Conservation (phyloP, 2,797 vertebrate species). For the Petrocephalus schoutedeni region DNA sequence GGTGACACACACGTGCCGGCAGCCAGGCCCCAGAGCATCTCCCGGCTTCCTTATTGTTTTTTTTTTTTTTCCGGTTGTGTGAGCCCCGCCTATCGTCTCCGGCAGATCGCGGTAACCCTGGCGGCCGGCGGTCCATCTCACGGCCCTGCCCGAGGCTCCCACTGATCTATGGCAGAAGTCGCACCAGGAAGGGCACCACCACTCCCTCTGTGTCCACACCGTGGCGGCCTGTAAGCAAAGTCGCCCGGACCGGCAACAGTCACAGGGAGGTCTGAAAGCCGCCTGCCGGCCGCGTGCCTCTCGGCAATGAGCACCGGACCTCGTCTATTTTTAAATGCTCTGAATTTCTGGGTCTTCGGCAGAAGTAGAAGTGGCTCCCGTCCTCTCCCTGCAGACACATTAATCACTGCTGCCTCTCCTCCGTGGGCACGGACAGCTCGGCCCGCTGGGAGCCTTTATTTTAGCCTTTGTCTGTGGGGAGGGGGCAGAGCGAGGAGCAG, state of each 20-base stretch:
- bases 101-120: neutral
- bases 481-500: neutral
- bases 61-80: neutral
- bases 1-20: neutral
- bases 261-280: neutral
- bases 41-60: neutral
- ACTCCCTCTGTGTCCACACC: neutral
- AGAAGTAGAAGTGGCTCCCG: conserved; percentile 13
- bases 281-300: neutral
- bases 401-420: conserved; percentile 45
- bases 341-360: conserved; percentile 41
- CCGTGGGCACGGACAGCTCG: conserved; percentile 27
- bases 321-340: conserved; percentile 55
- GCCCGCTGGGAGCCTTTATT: conserved; percentile 50
- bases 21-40: neutral
- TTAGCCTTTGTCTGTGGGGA: conserved; percentile 30
- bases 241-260: neutral
- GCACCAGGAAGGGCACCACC: neutral
- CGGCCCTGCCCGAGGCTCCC: conserved; percentile 33
- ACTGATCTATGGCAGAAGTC: conserved; percentile 23
- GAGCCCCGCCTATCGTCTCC: neutral
- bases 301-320: conserved; percentile 26
- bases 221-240: neutral
- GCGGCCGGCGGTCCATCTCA: neutral
- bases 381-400: conserved; percentile 42